These are phyloP conservation scores for Psammodynastes pulverulentus DNA, from an alignment of 2,113 vertebrate species.

Conservation along the genomic window DNA sequence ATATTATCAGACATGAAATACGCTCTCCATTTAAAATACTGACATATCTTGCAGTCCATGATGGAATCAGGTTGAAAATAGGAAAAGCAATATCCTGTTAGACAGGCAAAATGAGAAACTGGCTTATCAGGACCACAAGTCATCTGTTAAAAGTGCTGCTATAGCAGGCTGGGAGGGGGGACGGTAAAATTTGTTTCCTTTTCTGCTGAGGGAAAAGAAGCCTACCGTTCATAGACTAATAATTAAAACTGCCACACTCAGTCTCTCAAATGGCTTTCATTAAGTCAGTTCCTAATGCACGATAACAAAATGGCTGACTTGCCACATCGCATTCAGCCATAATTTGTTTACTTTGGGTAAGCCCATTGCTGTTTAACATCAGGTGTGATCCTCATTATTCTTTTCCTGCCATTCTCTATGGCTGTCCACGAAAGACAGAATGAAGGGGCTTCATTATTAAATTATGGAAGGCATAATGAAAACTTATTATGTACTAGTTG, in stretches of 20 bases:
- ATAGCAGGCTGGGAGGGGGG: neutral
- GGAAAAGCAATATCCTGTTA: constrained; percentile 33
- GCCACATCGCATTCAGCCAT: neutral
- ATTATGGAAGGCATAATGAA: neutral
- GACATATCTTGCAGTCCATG: neutral
- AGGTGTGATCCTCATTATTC: neutral
- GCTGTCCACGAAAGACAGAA: neutral
- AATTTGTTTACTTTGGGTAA: neutral
- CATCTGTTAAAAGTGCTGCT: neutral
- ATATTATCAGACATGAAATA: neutral
- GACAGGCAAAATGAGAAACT: constrained; percentile 28
- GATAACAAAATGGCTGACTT: neutral
- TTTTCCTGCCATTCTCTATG: neutral
- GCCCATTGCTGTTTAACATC: neutral
- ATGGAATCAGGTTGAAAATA: constrained; percentile 9
- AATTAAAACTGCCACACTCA: neutral
- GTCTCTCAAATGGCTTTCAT: neutral
- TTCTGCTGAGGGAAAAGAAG: neutral
- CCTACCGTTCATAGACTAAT: neutral
- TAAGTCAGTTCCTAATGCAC: neutral
- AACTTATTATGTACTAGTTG: neutral
- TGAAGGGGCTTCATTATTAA: neutral
- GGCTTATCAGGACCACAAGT: constrained; percentile 12
- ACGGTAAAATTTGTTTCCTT: neutral
- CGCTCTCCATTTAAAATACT: neutral